These are phyloP conservation scores for Myripristis jacobus DNA, from an alignment of 2,797 vertebrate genomes.

Conservation along the genomic window DNA sequence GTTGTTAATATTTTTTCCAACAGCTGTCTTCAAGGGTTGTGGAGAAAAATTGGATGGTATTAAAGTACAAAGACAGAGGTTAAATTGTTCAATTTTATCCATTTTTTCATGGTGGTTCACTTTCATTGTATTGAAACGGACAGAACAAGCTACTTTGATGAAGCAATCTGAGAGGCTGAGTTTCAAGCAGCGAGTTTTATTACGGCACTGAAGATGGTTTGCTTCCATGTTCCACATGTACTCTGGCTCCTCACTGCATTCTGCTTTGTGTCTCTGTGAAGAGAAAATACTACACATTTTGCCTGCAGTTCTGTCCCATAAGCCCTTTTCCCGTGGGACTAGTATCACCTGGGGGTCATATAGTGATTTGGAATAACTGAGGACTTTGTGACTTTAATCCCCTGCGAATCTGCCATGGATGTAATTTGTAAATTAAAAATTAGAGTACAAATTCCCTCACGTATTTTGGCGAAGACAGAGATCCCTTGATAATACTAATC, in stretches of 20 bases:
- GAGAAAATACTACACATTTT: conserved; percentile 11
- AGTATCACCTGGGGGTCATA: too few relatives aligned
- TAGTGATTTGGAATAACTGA: too few relatives aligned
- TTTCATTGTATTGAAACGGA: conserved; percentile 31
- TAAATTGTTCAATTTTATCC: conserved; percentile 23
- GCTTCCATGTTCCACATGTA: conserved; percentile 20
- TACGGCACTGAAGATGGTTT: not conserved
- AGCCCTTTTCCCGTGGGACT: not conserved
- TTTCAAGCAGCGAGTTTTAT: conserved; percentile 43
- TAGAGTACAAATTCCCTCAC: too few relatives aligned
- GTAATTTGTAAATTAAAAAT: too few relatives aligned
- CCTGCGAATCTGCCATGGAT: too few relatives aligned
- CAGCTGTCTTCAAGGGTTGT: not conserved
- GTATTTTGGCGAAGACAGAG: not conserved
- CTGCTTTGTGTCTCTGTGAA: conserved; percentile 19
- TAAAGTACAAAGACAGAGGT: conserved; percentile 23
- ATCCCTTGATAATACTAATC: too few relatives aligned
- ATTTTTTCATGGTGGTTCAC: conserved; percentile 20
- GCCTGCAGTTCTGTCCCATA: not conserved
- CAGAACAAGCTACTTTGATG: conserved; percentile 23
- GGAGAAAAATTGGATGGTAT: conserved; percentile 4
- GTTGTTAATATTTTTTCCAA: conserved; percentile 5
- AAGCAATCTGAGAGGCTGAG: conserved; percentile 21
- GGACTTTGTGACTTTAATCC: too few relatives aligned
- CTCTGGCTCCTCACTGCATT: conserved; percentile 24